These are phyloP conservation scores for Steinernema hermaphroditum DNA, from an alignment of 2,888 invertebrate genomes.

Conservation along the genomic window DNA sequence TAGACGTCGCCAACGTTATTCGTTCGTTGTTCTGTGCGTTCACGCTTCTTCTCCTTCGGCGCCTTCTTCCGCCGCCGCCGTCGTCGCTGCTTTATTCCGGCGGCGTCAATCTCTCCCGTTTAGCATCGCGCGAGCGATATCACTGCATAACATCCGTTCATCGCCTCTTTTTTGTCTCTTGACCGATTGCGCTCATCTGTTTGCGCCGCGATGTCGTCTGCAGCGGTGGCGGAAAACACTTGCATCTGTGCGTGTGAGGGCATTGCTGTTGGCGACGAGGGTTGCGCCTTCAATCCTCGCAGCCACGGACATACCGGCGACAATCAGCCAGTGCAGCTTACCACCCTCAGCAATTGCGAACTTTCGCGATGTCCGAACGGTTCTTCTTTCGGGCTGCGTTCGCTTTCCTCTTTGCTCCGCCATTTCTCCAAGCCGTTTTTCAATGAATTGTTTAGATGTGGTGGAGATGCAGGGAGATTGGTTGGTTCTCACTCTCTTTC, in stretches of 20 bases:
- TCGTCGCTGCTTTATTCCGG: too few species aligned
- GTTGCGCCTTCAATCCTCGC: not conserved
- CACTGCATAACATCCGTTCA: not conserved
- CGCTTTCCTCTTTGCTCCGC: not conserved
- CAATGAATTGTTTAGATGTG: constrained; percentile 29
- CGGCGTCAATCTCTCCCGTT: not conserved
- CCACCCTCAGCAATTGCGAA: too few species aligned
- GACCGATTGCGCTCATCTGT: constrained; percentile 14
- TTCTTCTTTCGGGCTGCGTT: too few species aligned
- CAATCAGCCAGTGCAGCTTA: not conserved
- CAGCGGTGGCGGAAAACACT: not conserved
- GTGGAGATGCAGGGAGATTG: constrained; percentile 14
- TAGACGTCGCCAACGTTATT: not conserved
- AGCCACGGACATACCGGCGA: not conserved
- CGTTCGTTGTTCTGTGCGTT: too few species aligned
- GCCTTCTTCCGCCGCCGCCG: too few species aligned
- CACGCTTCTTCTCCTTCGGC: too few species aligned
- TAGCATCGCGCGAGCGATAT: not conserved
- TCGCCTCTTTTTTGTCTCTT: not conserved
- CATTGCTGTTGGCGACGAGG: too few species aligned
- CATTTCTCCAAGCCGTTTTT: constrained; percentile 14
- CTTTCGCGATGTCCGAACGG: too few species aligned
- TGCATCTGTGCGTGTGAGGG: not conserved
- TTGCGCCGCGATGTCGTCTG: not conserved
- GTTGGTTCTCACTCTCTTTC: not conserved